These are phyloP conservation scores for Drosophila mettleri DNA, from an alignment of 2,888 invertebrate genomes.

Conservation along the genomic window DNA sequence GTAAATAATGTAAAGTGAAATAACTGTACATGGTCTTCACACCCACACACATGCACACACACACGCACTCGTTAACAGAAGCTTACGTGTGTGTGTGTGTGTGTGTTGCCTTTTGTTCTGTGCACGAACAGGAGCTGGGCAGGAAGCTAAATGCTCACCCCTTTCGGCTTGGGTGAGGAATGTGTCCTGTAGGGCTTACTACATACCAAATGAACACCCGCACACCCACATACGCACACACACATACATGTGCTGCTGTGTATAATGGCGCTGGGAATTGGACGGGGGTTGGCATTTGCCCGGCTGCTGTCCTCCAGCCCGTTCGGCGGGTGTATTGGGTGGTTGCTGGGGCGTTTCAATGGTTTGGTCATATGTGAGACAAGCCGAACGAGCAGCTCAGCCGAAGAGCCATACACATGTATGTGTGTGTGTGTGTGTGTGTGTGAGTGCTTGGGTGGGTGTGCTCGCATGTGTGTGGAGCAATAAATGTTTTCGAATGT, in stretches of 20 bases:
- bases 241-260: constrained; percentile 44
- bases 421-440: neutral
- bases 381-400: constrained; percentile 42
- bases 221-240: constrained; percentile 20
- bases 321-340: constrained; percentile 42
- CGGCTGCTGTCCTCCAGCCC: constrained; percentile 44
- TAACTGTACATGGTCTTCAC: constrained; percentile 75
- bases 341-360: constrained; percentile 32
- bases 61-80: constrained; percentile 11
- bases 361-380: constrained; percentile 66
- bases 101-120: constrained; percentile 64
- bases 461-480: constrained; percentile 45
- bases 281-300: constrained; percentile 50
- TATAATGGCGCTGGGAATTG: constrained; percentile 68
- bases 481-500: constrained; percentile 81
- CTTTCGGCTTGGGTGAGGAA: constrained; percentile 67
- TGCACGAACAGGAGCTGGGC: constrained; percentile 23
- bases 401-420: constrained; percentile 21
- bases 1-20: constrained; percentile 79
- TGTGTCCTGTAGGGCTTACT: constrained; percentile 81
- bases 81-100: constrained; percentile 25
- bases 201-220: constrained; percentile 77
- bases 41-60: constrained; percentile 40
- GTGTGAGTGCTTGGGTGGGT: constrained; percentile 6
- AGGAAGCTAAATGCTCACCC: constrained; percentile 52